phyloP scores from a whole-genome alignment of 2,113 vertebrate genomes.

The Spheniscus mendiculus region DNA sequence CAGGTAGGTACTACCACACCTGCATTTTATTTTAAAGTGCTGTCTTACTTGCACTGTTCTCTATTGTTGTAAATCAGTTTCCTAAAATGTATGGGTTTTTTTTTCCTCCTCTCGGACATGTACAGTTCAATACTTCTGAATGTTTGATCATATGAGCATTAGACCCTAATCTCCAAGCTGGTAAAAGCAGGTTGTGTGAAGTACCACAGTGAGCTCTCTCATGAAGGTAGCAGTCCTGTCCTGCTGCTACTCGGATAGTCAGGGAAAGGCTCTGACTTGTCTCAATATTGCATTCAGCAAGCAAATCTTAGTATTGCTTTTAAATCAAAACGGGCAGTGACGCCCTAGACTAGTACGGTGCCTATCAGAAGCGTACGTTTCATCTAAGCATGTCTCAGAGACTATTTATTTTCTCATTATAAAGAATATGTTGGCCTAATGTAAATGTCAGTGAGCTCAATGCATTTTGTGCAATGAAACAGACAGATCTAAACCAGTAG shows the following conservation, averaged over 20 bases:
- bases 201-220: neutral
- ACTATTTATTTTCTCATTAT: constrained; percentile 4
- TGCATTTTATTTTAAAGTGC: neutral
- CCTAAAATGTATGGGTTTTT: neutral
- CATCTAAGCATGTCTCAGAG: neutral
- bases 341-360: neutral
- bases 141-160: neutral
- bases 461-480: neutral
- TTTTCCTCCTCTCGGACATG: neutral
- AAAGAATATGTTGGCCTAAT: neutral
- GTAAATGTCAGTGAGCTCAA: neutral
- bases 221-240: neutral
- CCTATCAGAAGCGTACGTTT: neutral
- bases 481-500: neutral
- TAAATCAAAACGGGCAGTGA: neutral
- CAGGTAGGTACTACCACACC: neutral
- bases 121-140: neutral
- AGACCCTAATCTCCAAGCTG: neutral
- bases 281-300: neutral
- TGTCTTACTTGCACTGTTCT: neutral
- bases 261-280: neutral
- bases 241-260: neutral
- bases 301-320: neutral
- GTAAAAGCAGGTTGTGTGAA: neutral
- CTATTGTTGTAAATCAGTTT: neutral